Evolutionary conservation across 2,888 invertebrate genomes (phyloP).

Genomic region (Anthrax anthrax): DNA sequence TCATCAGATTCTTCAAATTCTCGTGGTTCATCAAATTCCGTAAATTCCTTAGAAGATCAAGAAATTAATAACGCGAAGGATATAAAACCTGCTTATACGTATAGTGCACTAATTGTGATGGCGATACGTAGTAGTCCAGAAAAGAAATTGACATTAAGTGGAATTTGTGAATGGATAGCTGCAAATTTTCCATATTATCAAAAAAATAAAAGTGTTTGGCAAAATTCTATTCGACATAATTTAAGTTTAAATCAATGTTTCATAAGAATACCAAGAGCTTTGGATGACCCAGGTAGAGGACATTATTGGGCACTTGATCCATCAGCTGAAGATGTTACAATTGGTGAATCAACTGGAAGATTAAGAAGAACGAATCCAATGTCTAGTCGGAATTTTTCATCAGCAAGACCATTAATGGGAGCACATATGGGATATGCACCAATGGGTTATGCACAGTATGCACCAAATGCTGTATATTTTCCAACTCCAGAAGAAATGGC

Average conservation of each 20-base stretch:
- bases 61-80: not conserved
- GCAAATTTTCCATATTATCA: constrained; percentile 91
- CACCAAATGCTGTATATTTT: not conserved
- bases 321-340: constrained; percentile 88
- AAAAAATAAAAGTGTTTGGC: constrained; percentile 96
- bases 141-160: constrained; percentile 79
- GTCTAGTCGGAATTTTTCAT: not conserved
- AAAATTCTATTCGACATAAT: constrained; percentile 60
- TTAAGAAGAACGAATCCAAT: constrained; percentile 43
- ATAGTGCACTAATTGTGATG: constrained; percentile 98
- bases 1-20: not conserved
- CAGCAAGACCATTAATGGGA: not conserved
- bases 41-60: not conserved
- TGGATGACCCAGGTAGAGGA: constrained; percentile 96
- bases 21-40: not conserved
- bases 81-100: constrained; percentile 83
- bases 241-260: constrained; percentile 80
- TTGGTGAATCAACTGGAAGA: constrained; percentile 93
- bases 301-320: constrained; percentile 99
- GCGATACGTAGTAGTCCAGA: constrained; percentile 87
- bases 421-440: not conserved
- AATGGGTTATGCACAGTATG: not conserved
- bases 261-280: constrained; percentile 85
- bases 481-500: not conserved
- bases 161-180: constrained; percentile 96